Evolutionary conservation across 1,140 invertebrate species (phyloP).

Genomic region (Zaprionus taronus): DNA sequence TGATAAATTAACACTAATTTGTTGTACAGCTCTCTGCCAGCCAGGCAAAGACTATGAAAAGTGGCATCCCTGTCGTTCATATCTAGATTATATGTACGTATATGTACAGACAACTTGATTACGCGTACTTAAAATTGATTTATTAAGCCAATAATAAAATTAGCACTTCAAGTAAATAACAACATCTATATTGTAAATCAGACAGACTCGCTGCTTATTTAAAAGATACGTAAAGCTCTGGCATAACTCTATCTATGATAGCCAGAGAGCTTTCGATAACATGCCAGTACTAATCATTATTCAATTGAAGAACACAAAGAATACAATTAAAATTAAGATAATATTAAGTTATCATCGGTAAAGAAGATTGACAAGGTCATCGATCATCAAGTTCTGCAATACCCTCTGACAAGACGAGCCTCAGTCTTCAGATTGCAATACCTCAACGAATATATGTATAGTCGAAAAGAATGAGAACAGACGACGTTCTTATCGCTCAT

Average conservation of each 20-base stretch:
- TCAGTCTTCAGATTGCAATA: conserved; percentile 23
- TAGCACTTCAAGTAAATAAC: conserved; percentile 48
- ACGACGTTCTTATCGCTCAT: conserved; percentile 25
- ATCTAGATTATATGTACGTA: neutral
- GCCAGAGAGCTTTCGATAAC: conserved; percentile 23
- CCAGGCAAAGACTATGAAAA: neutral
- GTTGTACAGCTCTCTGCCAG: neutral
- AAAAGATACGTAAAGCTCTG: conserved; percentile 28
- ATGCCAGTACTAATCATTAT: neutral
- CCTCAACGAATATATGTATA: neutral
- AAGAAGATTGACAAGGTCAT: conserved; percentile 14
- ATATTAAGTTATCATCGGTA: neutral
- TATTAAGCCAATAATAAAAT: conserved; percentile 43
- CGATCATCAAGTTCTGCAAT: conserved; percentile 35
- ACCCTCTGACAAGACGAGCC: conserved; percentile 30
- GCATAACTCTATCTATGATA: neutral
- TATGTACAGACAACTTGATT: neutral
- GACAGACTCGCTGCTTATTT: conserved; percentile 29
- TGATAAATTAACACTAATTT: conserved; percentile 62
- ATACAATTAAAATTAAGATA: neutral
- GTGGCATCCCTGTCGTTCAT: conserved; percentile 9
- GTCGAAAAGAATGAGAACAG: conserved; percentile 3
- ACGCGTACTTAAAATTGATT: conserved; percentile 26
- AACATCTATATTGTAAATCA: conserved; percentile 42
- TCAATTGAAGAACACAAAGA: neutral